Evolutionary conservation across 2,797 vertebrate species (phyloP), one percentile per base, ranked within the genome.

Genomic region (Mallotus villosus): DNA sequence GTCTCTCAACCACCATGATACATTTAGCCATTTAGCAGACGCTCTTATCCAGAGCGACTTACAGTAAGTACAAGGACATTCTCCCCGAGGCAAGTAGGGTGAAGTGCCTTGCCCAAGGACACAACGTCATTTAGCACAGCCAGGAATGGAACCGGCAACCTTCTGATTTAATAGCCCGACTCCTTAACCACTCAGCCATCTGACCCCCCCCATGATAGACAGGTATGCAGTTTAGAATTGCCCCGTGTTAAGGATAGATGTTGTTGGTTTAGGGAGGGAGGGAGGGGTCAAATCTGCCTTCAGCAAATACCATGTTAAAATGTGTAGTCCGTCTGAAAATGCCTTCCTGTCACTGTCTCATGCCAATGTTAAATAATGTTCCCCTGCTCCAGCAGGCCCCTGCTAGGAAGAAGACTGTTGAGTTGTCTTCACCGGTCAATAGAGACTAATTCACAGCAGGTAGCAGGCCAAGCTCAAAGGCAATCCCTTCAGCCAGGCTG

Each of bases 391-490:
- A 72, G 64, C 63, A 79, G 84, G 72, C 74, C 74, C 75, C 70
- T 76, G 71, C 82, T 81, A 79, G 80, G 80, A 70, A 76, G 80
- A 70, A 83, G 46, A 75, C 66, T 77, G 82, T 70, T 67, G 73
- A 83, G 78, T 81, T 79, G 57, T 84, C 81, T 88, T 76, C 83
- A 82, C 83, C 88, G 87, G 88, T 92, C 90, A 91, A 85, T 83
- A 82, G 86, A 90, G 85, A 88, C 89, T 91, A 91, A 90, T 91
- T 90, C 86, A 58, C 88, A 86, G 81, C 87, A 89, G 90, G 89
- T 88, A 84, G 90, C 82, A 78, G 19, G 62, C 78, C 82, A 83
- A 77, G 79, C 82, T 90, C 82, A 87, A 87, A 90, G 88, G 77
- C 74, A 72, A 84, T 87, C 88, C 76, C 84, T 84, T 87, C 85